Conservation (phyloP, 2,888 invertebrate species). For the Drosophila paucipuncta region DNA sequence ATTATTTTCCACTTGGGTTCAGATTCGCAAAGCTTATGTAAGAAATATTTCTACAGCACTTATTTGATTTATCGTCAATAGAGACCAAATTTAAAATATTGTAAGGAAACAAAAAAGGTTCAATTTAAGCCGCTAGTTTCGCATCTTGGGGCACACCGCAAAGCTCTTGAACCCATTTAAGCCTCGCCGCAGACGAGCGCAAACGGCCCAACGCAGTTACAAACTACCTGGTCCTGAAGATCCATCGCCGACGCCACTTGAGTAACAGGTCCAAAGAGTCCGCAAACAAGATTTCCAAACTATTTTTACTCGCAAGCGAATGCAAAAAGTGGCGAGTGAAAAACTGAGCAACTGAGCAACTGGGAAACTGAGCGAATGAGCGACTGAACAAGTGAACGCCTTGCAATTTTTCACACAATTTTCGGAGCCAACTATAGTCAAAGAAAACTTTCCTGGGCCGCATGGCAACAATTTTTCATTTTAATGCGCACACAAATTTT, state of each 20-base stretch:
- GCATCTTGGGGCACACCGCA: slow-evolving; percentile 34
- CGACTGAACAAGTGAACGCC: slow-evolving; percentile 17
- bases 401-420: slow-evolving; percentile 63
- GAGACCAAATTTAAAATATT: slow-evolving; percentile 13
- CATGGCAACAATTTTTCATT: slow-evolving; percentile 81
- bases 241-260: slow-evolving; percentile 36
- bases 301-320: slow-evolving; percentile 77
- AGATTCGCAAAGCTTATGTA: not conserved
- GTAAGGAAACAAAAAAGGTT: slow-evolving; percentile 35
- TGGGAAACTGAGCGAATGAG: not conserved
- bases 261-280: slow-evolving; percentile 24
- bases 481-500: slow-evolving; percentile 82
- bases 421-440: slow-evolving; percentile 43
- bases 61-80: slow-evolving; percentile 14
- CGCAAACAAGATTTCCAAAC: slow-evolving; percentile 53
- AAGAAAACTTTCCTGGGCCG: slow-evolving; percentile 51
- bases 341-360: slow-evolving; percentile 26
- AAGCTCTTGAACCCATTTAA: slow-evolving; percentile 55
- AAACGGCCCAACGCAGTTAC: slow-evolving; percentile 46
- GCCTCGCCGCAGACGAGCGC: slow-evolving; percentile 29
- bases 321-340: slow-evolving; percentile 42
- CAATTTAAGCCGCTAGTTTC: slow-evolving; percentile 41
- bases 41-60: not conserved
- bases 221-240: slow-evolving; percentile 50
- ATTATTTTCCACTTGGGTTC: not conserved